Evolutionary conservation across 2,113 vertebrate species (phyloP), one percentile per base, ranked within the genome.

Genomic region (Rissa tridactyla): DNA sequence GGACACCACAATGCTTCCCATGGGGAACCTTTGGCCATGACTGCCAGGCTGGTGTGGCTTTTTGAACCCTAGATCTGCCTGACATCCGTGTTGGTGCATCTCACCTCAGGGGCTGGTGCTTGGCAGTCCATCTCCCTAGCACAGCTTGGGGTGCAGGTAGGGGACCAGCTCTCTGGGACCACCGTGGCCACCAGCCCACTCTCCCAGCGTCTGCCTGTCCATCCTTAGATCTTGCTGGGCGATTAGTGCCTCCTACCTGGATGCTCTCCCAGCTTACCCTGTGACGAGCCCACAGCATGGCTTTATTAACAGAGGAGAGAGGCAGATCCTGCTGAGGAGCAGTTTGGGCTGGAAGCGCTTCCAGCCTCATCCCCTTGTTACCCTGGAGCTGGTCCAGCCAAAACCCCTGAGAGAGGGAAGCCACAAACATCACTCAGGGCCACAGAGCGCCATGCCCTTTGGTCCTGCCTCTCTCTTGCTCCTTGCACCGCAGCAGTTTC

Each of bases 81-180:
- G 46, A 17, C 18, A 23, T 13, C 40, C 20, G 1, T 5, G 3
- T 8, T 1, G 9, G 18, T 77, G 27, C 38, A 14, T 54, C 66
- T 73, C 51, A 19, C 42, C 51, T 52, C 8, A 6, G 38, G 40
- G 13, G 29, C 40, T 73, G 60, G 32, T 11, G 17, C 26, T 20
- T n/a, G 30, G 25, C 44, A 66, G 23, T 36, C 4, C 3, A 64
- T n/a, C 29, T 40, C 27, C 68, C 52, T 2, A 5, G 62, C 52
- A 55, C 18, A 2, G 5, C 38, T 62, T 0, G 0, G n/a, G n/a
- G 47, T 72, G 58, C 44, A 47, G 49, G n/a, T 2, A 49, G 18
- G 60, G 44, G 49, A 21, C 5, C 42, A 26, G 46, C 66, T 44
- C 5, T 17, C 44, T 11, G 68, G 27, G 19, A 44, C 75, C 66